Evolutionary conservation across 2,797 vertebrate species (phyloP).

Genomic region (Lutjanus argentimaculatus): DNA sequence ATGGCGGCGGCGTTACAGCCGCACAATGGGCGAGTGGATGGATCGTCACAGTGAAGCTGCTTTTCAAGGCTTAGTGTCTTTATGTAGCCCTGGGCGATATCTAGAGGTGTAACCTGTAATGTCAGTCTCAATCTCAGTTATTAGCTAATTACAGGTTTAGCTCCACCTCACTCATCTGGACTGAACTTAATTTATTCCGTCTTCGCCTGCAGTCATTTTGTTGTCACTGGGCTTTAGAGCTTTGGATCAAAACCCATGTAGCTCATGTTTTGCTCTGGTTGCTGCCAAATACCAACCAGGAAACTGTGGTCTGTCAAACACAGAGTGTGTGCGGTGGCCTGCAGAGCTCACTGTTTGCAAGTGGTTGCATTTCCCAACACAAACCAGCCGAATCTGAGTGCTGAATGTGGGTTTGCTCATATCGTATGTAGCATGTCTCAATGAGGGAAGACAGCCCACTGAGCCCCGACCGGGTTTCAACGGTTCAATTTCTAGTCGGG

Average conservation of each 20-base stretch:
- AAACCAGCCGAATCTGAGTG: slow-evolving; percentile 43
- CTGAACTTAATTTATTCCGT: slow-evolving; percentile 50
- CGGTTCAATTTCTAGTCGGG: too few species aligned
- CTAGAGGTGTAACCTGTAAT: slow-evolving; percentile 63
- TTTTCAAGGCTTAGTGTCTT: slow-evolving; percentile 55
- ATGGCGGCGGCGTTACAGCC: slow-evolving; percentile 53
- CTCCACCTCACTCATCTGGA: slow-evolving; percentile 38
- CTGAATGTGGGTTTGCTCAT: slow-evolving; percentile 30
- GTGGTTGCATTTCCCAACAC: slow-evolving; percentile 51
- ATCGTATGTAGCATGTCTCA: not conserved
- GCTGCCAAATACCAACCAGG: slow-evolving; percentile 73
- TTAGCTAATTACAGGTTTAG: slow-evolving; percentile 61
- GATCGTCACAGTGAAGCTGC: slow-evolving; percentile 43
- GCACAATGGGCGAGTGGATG: slow-evolving; percentile 59
- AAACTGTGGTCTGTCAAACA: slow-evolving; percentile 75
- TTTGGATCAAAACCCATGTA: slow-evolving; percentile 52
- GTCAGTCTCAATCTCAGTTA: slow-evolving; percentile 55
- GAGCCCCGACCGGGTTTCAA: too few species aligned
- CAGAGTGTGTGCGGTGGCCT: slow-evolving; percentile 48
- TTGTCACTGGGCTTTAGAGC: slow-evolving; percentile 63
- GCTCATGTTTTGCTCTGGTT: slow-evolving; percentile 52
- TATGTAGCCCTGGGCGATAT: slow-evolving; percentile 53
- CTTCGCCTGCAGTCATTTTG: slow-evolving; percentile 65
- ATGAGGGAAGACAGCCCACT: not conserved
- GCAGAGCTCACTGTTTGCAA: slow-evolving; percentile 36